Evolutionary conservation across 2,888 invertebrate species (phyloP).

Genomic region (Frankliniella intonsa): DNA sequence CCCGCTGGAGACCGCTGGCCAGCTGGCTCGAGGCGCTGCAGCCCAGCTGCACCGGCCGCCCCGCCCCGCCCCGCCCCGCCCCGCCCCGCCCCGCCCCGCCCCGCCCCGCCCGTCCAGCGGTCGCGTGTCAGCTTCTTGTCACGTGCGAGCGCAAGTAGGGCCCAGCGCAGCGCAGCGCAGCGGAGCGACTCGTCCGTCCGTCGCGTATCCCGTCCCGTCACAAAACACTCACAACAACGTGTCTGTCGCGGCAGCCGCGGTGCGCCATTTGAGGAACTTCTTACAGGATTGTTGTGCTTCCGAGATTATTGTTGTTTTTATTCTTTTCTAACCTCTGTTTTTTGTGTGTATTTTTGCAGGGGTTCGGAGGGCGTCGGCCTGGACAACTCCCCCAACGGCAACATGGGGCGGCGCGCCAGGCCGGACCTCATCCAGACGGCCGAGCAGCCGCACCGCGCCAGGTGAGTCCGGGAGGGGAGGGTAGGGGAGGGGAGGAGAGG

Average conservation of each 20-base stretch:
- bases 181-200: too few species aligned
- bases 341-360: conserved; percentile 31
- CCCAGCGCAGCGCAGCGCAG: too few species aligned
- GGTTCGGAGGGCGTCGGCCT: conserved; percentile 5
- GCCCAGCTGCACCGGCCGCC: neutral
- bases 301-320: too few species aligned
- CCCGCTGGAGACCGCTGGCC: too few species aligned
- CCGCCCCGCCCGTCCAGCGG: neutral
- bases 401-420: conserved; percentile 13
- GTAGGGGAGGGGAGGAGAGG: neutral
- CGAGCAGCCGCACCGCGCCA: conserved; percentile 38
- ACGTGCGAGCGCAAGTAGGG: too few species aligned
- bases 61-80: neutral
- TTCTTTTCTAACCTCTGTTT: too few species aligned
- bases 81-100: neutral
- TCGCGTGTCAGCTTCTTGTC: neutral
- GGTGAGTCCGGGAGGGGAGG: conserved; percentile 41
- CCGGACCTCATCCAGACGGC: conserved; percentile 27
- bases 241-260: too few species aligned
- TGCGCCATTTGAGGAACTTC: too few species aligned
- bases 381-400: conserved; percentile 19
- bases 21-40: neutral
- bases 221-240: too few species aligned
- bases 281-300: too few species aligned
- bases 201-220: too few species aligned